A percentile compares a stretch with the other conserved stretches of the same genome.
Conservation (phyloP, 2,797 vertebrate species). For the Acipenser transmontanus region DNA sequence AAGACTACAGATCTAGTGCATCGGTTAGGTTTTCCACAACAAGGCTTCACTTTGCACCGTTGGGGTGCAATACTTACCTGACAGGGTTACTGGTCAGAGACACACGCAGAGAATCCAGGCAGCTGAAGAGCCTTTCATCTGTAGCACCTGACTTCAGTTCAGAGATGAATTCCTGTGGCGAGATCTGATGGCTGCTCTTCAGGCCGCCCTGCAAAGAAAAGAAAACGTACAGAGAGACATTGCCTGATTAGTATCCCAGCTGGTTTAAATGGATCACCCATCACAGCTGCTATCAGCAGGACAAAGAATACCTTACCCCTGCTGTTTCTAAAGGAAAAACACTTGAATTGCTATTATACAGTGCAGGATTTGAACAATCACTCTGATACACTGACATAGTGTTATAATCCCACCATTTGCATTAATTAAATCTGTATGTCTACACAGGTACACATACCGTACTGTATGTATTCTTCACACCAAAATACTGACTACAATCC, state of each 20-base stretch:
- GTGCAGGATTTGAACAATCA: neutral
- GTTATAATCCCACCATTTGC: no score
- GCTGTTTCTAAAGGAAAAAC: slow-evolving; percentile 5
- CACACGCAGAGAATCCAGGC: slow-evolving; percentile 87
- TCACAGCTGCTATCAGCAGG: neutral
- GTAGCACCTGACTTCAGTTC: slow-evolving; percentile 81
- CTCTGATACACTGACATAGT: neutral
- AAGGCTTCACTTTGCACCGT: slow-evolving; percentile 14
- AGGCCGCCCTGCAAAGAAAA: slow-evolving; percentile 68
- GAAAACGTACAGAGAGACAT: slow-evolving; percentile 2
- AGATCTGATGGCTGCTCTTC: slow-evolving; percentile 77
- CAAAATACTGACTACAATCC: no score
- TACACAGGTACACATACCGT: no score
- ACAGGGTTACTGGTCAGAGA: slow-evolving; percentile 96
- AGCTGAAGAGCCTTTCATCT: slow-evolving; percentile 83
- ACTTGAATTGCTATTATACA: slow-evolving; percentile 6
- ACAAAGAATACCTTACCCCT: slow-evolving; percentile 10
- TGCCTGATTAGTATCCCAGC: slow-evolving; percentile 4
- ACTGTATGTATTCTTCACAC: no score
- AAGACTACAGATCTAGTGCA: slow-evolving; percentile 16
- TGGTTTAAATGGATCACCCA: slow-evolving; percentile 1
- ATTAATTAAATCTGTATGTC: no score
- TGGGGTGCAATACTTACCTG: slow-evolving; percentile 65
- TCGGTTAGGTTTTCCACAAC: slow-evolving; percentile 25
- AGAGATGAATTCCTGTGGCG: slow-evolving; percentile 86